Evolutionary conservation across 2,888 invertebrate species (phyloP), one percentile per base, ranked within the genome.

Genomic region (Drosophila niveifrons): DNA sequence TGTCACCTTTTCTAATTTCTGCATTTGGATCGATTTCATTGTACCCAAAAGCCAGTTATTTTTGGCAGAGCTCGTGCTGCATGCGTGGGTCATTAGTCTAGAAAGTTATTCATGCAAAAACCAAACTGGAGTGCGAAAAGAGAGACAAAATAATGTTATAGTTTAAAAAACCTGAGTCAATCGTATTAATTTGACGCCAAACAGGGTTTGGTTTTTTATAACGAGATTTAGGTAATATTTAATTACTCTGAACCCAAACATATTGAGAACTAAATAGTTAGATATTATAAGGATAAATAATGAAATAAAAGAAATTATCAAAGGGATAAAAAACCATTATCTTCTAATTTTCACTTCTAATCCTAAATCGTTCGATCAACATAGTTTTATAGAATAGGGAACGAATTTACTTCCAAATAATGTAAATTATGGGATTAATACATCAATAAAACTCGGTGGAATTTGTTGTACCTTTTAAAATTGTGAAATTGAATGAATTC

Each of bases 101-200:
- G 67, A 68, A 68, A 68, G 58, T 53, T 58, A 53, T 53, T 68
- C 52, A 53, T 17, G 39, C 51, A 11, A 36, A 36, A n/a, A 4
- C 1, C 36, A n/a, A 36, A 11, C n/a, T 36, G n/a, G 36, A 36
- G 36, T 15, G 39, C 15, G 17, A 15, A 9, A 34, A 29, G 9
- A 46, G 3, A 44, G 41, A 34, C 18, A 36, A 56, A 34, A 56
- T 23, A 55, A 44, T 23, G n/a, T 28, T 52, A 15, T 52, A 9
- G 11, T 56, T 44, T 18, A 11, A 44, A 17, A 13, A 15, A 43
- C 28, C 7, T 0, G 6, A 11, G 15, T n/a, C 11, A 29, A n/a
- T 43, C 17, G 17, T 13, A 15, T 28, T 43, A 55, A 43, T 15
- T 29, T 29, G 18, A 29, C 29, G 41, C 0, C 28, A 11, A 11